Base-by-base conservation (phyloP, 2,113 vertebrate genomes). In the Lepisosteus osseus region DNA sequence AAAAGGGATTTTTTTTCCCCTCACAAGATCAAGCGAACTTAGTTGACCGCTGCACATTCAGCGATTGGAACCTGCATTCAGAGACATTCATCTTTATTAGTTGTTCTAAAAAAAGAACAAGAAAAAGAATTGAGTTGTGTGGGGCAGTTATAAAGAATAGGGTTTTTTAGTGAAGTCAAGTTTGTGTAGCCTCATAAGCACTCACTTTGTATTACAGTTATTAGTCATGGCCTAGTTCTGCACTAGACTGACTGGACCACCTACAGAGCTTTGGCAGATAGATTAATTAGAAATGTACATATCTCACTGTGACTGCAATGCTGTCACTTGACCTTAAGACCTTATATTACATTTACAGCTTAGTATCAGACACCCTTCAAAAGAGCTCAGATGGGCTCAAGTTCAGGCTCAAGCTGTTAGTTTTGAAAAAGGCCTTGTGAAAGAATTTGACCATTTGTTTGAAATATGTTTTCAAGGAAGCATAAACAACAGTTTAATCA, bases 171-270 rank as follows among this genome's bases (percentile, higher is more conserved):
- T 51, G 5, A 9, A 51, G 5, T 51, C 5, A 51, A 9, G 47
- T 51, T 51, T 51, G 5, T 51, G 47, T 51, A 51, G 47, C 47
- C 9, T 51, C 9, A 51, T 6, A 5, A 51, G 9, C 47, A 51
- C 9, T 51, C 47, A 51, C 47, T 9, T 51, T 9, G 5, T 74
- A 65, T 67, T 61, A 15, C n/a, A 45, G 15, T 68, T 15, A 40
- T 76, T 69, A 6, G 9, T 6, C 61, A 13, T 15, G 4, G n/a
- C 74, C 3, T 51, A 61, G 74, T 79, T 74, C 67, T 72, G 74
- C 57, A 75, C 74, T 72, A 90, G 90, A 90, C 74, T 78, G 77
- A 71, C 74, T 71, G 61, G 92, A 92, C 89, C 89, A 93, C 88
- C 90, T 91, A 78, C 77, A 71, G 79, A 82, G 82, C 71, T 45